phyloP scores from a whole-genome alignment of 2,888 invertebrate species.

The Oxystoma pomonae region DNA sequence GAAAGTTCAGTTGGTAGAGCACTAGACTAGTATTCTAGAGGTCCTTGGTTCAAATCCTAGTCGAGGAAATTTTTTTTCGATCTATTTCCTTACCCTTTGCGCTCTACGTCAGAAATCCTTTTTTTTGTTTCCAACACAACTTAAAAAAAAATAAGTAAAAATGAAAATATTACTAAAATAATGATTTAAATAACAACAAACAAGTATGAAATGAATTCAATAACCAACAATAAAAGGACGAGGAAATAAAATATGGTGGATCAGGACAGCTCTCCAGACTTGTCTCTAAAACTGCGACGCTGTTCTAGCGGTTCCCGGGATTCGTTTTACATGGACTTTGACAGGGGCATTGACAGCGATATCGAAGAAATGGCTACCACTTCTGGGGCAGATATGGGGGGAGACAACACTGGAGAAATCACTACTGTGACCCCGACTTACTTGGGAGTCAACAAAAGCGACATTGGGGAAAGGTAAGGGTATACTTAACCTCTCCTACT shows the following conservation, averaged over 20 bases:
- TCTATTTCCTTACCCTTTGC: no score
- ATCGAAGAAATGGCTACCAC: slow-evolving; percentile 79
- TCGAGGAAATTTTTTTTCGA: no score
- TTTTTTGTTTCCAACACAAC: no score
- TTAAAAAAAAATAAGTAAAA: no score
- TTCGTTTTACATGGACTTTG: slow-evolving; percentile 88
- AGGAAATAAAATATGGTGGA: slow-evolving; percentile 10
- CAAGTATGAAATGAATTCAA: no score
- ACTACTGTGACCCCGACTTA: slow-evolving; percentile 30
- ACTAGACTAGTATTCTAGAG: no score
- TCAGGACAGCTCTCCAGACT: slow-evolving; percentile 79
- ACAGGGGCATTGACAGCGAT: slow-evolving; percentile 85
- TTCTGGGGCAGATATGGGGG: slow-evolving; percentile 51
- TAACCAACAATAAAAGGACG: neutral
- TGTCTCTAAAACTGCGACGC: slow-evolving; percentile 78
- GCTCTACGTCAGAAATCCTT: no score
- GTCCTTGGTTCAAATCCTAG: no score
- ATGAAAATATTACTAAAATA: no score
- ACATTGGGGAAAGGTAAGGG: slow-evolving; percentile 12
- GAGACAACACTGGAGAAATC: slow-evolving; percentile 38
- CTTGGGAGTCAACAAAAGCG: slow-evolving; percentile 25
- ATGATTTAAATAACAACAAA: no score
- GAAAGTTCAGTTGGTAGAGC: no score
- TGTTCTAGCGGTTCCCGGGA: slow-evolving; percentile 84
- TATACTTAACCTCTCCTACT: neutral